phyloP scores from a whole-genome alignment of 1,140 invertebrate genomes.

The fruit fly (Drosophila melanogaster) region Release_6_plus_ISO1_MT NC_004354.4:769501-770000 shows the following conservation, averaged over 20 bases:
- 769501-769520: neutral
- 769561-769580: constrained; percentile 71
- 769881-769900: too few relatives aligned
- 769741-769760: constrained; percentile 39
- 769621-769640: constrained; percentile 1
- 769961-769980: too few relatives aligned
- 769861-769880: too few relatives aligned
- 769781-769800: neutral
- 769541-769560: constrained; percentile 83
- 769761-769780: constrained; percentile 55
- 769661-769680: constrained; percentile 16
- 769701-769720: neutral
- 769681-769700: neutral
- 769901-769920: too few relatives aligned
- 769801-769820: too few relatives aligned
- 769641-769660: neutral
- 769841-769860: too few relatives aligned
- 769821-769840: too few relatives aligned
- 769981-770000: too few relatives aligned
- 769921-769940: too few relatives aligned
- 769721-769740: constrained; percentile 45
- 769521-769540: constrained; percentile 78
- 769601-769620: constrained; percentile 66
- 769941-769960: too few relatives aligned
- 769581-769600: constrained; percentile 44